A percentile compares a stretch with the other conserved stretches of the same genome.
Conservation (phyloP, 2,113 vertebrate species). For the Delphinapterus leucas region DNA sequence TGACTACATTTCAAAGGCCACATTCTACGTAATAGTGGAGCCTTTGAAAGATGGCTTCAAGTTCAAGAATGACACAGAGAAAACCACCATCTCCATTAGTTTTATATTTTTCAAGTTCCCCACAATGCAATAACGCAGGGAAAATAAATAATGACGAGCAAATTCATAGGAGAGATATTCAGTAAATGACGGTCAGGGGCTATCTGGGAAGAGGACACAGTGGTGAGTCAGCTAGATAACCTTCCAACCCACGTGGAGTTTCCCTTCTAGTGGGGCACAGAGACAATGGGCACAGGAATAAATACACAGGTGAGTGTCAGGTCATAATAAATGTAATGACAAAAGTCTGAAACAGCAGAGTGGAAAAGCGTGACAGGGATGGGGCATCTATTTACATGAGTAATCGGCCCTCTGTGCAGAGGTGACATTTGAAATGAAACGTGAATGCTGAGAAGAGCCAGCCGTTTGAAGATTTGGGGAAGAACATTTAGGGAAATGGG, state of each 20-base stretch:
- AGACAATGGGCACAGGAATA: neutral
- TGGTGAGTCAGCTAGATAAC: neutral
- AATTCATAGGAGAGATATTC: neutral
- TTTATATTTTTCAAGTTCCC: neutral
- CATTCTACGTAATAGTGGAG: no score
- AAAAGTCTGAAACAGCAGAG: neutral
- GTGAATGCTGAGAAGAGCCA: neutral
- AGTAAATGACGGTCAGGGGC: neutral
- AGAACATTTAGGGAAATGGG: neutral
- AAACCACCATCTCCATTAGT: neutral
- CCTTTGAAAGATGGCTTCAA: neutral
- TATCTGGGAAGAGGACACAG: neutral
- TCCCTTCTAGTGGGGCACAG: neutral
- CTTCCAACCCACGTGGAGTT: neutral
- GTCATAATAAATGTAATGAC: neutral
- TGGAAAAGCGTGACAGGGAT: neutral
- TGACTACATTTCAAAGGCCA: neutral
- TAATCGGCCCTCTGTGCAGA: neutral
- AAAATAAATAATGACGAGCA: neutral
- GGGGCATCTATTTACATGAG: neutral
- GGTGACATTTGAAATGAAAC: neutral
- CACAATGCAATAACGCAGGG: neutral
- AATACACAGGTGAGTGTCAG: neutral
- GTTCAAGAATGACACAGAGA: neutral
- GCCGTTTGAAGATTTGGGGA: neutral